These are phyloP conservation scores for Whitmania pigra DNA, from an alignment of 1,140 invertebrate genomes.

Conservation along the genomic window DNA sequence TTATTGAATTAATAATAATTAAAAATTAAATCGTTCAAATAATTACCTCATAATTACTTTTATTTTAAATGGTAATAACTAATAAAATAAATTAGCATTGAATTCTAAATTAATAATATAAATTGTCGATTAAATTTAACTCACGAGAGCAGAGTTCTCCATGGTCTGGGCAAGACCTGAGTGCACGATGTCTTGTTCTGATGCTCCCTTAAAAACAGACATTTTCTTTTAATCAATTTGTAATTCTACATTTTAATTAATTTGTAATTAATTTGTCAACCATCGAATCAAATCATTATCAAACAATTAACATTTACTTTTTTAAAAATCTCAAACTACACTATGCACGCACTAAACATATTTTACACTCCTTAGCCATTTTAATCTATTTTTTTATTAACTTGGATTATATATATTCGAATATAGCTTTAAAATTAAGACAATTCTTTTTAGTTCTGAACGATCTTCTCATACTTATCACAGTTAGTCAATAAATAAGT, in stretches of 20 bases:
- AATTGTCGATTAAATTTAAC: not conserved
- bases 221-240: not conserved
- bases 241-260: not conserved
- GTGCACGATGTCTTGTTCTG: slow-evolving; percentile 98
- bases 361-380: too few species aligned
- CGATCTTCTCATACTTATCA: too few species aligned
- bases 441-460: too few species aligned
- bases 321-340: too few species aligned
- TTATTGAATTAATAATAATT: not conserved
- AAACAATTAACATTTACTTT: not conserved
- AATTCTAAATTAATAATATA: not conserved
- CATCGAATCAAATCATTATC: not conserved
- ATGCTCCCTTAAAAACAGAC: slow-evolving; percentile 65
- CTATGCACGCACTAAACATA: too few species aligned
- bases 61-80: not conserved
- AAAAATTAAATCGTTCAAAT: not conserved
- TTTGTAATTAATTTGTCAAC: not conserved
- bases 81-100: too few species aligned
- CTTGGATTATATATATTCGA: too few species aligned
- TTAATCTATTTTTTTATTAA: too few species aligned
- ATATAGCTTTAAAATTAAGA: too few species aligned
- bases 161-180: slow-evolving; percentile 98
- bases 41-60: not conserved
- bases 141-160: slow-evolving; percentile 68
- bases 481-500: too few species aligned